A percentile compares a stretch with the other conserved stretches of the same genome.
Evolutionary conservation across 2,797 vertebrate genomes (phyloP).

Genomic region (Tinamus major): DNA sequence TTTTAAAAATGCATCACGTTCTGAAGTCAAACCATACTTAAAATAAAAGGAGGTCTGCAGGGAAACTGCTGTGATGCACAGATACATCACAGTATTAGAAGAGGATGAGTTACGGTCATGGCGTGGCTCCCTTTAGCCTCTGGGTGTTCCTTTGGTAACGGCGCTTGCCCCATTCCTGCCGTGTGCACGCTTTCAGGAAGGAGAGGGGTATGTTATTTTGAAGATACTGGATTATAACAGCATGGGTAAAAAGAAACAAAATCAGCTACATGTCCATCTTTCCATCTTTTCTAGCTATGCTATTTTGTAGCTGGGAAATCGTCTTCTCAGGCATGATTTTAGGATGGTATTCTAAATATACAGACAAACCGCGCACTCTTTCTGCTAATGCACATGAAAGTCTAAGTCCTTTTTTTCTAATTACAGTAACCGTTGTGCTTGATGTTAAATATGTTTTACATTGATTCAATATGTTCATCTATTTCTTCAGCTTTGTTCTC

Average conservation of each 20-base stretch:
- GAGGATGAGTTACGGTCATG: not conserved
- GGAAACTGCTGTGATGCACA: rapidly evolving
- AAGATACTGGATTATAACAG: not conserved
- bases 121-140: not conserved
- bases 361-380: not conserved
- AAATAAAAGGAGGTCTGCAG: rapidly evolving
- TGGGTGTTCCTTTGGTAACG: not conserved
- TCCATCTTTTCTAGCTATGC: not conserved
- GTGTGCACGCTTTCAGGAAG: not conserved
- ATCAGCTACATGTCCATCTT: not conserved
- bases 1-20: not conserved
- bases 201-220: not conserved
- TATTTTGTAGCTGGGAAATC: not conserved
- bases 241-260: not conserved
- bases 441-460: conserved; percentile 12
- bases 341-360: not conserved
- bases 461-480: conserved; percentile 30
- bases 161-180: not conserved
- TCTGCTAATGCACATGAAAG: not conserved
- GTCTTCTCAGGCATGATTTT: not conserved
- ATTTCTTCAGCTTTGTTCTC: conserved; percentile 36
- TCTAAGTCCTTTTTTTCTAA: not conserved
- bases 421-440: not conserved
- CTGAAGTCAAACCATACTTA: not conserved
- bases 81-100: not conserved